A percentile compares a stretch with the other conserved stretches of the same genome.
Evolutionary conservation across 2,797 vertebrate genomes (phyloP).

Genomic region (Sebastes glaucus): DNA sequence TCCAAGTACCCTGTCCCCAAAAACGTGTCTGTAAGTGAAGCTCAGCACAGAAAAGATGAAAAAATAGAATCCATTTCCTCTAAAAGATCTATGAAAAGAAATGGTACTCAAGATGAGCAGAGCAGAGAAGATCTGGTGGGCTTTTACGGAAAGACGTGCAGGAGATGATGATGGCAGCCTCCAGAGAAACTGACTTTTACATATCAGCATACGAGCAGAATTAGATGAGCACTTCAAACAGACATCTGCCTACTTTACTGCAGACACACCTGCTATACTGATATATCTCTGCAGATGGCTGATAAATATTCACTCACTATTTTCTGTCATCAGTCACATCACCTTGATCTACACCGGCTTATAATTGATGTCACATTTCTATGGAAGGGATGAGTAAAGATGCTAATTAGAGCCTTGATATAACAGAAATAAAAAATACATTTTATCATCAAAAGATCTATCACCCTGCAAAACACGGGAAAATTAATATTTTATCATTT

Average conservation of each 20-base stretch:
- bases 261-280: background rate
- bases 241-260: background rate
- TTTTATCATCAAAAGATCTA: background rate
- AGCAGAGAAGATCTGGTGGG: background rate
- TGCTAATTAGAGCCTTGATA: background rate
- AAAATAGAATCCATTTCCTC: background rate
- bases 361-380: background rate
- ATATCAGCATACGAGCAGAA: background rate
- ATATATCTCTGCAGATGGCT: constrained; percentile 12
- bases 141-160: background rate
- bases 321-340: background rate
- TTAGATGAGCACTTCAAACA: background rate
- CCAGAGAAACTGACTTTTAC: background rate
- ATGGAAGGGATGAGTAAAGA: too few relatives aligned
- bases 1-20: background rate
- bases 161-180: background rate
- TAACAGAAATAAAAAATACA: background rate
- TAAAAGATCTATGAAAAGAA: background rate
- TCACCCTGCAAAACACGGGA: background rate
- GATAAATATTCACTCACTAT: background rate
- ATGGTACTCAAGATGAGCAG: background rate
- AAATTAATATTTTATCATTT: background rate
- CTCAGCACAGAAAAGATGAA: background rate
- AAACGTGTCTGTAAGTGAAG: background rate
- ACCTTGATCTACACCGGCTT: background rate